Conservation (phyloP, 1,140 invertebrate species). For the Neodiprion virginianus region DNA sequence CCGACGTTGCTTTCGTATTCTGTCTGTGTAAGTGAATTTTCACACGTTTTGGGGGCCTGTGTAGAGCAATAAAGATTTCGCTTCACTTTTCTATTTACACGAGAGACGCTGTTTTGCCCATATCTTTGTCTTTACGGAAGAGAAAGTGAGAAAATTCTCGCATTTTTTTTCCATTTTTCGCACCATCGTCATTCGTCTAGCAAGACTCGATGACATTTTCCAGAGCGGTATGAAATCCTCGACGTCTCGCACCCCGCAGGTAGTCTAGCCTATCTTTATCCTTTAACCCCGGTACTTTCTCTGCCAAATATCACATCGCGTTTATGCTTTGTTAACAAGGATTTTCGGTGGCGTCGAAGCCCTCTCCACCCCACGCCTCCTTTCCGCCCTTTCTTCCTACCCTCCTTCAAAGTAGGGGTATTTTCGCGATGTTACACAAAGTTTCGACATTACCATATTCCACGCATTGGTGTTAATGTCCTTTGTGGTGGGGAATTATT, state of each 20-base stretch:
- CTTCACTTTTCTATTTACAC: too few species aligned
- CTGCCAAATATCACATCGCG: neutral
- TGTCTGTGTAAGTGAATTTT: conserved; percentile 30
- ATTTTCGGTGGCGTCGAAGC: neutral
- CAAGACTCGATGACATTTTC: too few species aligned
- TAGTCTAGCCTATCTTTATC: neutral
- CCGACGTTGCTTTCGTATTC: conserved; percentile 10
- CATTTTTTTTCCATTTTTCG: too few species aligned
- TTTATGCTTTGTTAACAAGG: conserved; percentile 7
- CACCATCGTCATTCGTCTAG: too few species aligned
- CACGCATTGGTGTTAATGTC: conserved; percentile 1
- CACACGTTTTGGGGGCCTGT: conserved; percentile 4
- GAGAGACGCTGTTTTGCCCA: too few species aligned
- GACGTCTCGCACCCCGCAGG: too few species aligned
- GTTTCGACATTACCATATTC: conserved; percentile 5
- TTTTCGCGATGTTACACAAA: neutral
- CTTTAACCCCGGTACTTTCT: neutral
- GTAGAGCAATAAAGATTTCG: too few species aligned
- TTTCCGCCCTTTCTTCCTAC: neutral
- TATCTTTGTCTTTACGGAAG: too few species aligned
- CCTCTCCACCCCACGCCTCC: neutral
- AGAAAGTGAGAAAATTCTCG: too few species aligned
- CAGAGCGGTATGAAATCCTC: too few species aligned
- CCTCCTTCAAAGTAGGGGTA: neutral
- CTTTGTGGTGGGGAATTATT: neutral